These are phyloP conservation scores for Leptopilina clavipes DNA, from an alignment of 1,140 invertebrate genomes.

Conservation along the genomic window DNA sequence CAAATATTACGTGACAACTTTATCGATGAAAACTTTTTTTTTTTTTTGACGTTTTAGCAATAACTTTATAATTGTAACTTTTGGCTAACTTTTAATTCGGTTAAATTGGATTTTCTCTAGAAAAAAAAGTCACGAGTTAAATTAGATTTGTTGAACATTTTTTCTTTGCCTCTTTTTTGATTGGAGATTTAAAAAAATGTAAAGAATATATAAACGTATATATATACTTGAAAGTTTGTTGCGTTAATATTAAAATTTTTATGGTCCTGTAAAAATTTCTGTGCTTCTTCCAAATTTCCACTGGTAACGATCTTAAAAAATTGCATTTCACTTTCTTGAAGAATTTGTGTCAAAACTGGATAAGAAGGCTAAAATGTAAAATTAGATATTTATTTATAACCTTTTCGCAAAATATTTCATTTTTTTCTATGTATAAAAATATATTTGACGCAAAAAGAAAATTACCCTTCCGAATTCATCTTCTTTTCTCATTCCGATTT, in stretches of 20 bases:
- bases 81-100: neutral
- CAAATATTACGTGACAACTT: constrained; percentile 20
- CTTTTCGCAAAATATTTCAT: too few relatives aligned
- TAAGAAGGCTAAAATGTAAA: constrained; percentile 51
- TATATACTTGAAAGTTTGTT: constrained; percentile 73
- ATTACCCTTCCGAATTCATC: constrained; percentile 38
- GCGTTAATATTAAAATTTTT: constrained; percentile 74
- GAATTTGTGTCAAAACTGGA: constrained; percentile 67
- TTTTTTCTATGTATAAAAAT: neutral
- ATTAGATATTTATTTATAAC: too few relatives aligned
- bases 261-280: constrained; percentile 66
- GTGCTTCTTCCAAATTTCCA: constrained; percentile 65
- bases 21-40: neutral
- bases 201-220: neutral
- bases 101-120: neutral
- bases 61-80: neutral
- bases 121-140: too few relatives aligned
- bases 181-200: too few relatives aligned
- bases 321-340: constrained; percentile 71
- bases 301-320: constrained; percentile 73
- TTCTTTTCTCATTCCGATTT: neutral
- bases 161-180: too few relatives aligned
- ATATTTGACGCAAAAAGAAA: neutral
- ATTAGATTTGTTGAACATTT: too few relatives aligned
- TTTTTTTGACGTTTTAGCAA: neutral